A percentile compares a stretch with the other conserved stretches of the same genome.
Evolutionary conservation across 1,140 invertebrate genomes (phyloP).

Genomic region (Drosophila tropicalis): DNA sequence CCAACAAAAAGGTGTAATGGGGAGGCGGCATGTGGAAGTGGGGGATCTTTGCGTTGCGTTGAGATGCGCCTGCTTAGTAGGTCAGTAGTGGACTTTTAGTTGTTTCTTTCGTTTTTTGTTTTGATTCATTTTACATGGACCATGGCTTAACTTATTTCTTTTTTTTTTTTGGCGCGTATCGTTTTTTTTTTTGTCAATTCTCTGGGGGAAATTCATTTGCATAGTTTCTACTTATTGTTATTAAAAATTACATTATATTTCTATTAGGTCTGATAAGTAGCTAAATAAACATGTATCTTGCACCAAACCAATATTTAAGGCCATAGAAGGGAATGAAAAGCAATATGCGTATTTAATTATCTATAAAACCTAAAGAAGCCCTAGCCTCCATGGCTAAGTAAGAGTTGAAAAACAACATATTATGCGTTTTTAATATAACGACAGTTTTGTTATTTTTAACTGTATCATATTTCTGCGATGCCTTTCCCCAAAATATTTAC

Average conservation of each 20-base stretch:
- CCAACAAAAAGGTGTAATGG: slow-evolving; percentile 23
- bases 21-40: slow-evolving; percentile 33
- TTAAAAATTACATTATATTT: not conserved
- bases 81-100: slow-evolving; percentile 77
- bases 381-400: slow-evolving; percentile 24
- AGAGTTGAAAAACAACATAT: slow-evolving; percentile 28
- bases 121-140: slow-evolving; percentile 63
- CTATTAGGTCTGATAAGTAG: not conserved
- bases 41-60: slow-evolving; percentile 35
- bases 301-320: too few relatives aligned
- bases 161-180: slow-evolving; percentile 55
- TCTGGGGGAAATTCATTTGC: slow-evolving; percentile 13
- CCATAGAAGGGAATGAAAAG: too few relatives aligned
- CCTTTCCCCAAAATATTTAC: not conserved
- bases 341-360: not conserved
- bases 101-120: slow-evolving; percentile 58
- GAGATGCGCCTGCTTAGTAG: slow-evolving; percentile 69
- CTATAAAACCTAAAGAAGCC: not conserved
- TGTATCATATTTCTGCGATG: slow-evolving; percentile 47
- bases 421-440: slow-evolving; percentile 18
- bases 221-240: not conserved
- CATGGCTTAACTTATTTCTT: slow-evolving; percentile 36
- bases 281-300: too few relatives aligned
- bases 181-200: slow-evolving; percentile 27
- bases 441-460: slow-evolving; percentile 51